Evolutionary conservation across 2,888 invertebrate species (phyloP).

Genomic region (Chloroclystis v-ata): DNA sequence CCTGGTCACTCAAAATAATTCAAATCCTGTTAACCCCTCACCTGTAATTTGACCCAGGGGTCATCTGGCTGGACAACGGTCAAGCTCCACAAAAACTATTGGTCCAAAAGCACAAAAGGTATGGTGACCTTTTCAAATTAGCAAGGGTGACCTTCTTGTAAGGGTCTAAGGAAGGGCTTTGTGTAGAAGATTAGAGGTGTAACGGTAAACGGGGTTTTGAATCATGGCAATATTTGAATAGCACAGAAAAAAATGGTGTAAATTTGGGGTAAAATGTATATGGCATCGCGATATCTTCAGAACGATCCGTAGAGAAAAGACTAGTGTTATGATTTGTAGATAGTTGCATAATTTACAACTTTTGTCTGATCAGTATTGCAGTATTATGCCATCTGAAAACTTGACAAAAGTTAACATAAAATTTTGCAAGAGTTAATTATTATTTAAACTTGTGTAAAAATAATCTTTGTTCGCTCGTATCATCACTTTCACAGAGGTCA

Average conservation of each 20-base stretch:
- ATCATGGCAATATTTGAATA: constrained; percentile 32
- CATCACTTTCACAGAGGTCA: too few relatives aligned
- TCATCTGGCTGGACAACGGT: constrained; percentile 67
- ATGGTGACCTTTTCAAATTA: constrained; percentile 55
- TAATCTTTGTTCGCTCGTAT: too few relatives aligned
- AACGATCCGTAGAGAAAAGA: too few relatives aligned
- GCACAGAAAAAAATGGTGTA: constrained; percentile 12
- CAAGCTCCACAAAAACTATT: constrained; percentile 57
- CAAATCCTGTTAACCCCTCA: constrained; percentile 54
- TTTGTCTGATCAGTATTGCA: too few relatives aligned
- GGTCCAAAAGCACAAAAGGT: constrained; percentile 52
- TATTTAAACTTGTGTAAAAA: too few relatives aligned
- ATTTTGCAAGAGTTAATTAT: too few relatives aligned
- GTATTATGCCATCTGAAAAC: too few relatives aligned
- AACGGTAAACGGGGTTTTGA: constrained; percentile 28
- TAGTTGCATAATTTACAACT: too few relatives aligned
- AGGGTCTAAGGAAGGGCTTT: constrained; percentile 33
- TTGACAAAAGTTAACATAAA: too few relatives aligned
- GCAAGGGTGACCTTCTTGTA: constrained; percentile 48
- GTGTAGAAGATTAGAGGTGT: constrained; percentile 59
- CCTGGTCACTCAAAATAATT: constrained; percentile 33
- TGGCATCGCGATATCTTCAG: too few relatives aligned
- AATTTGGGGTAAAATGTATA: not conserved
- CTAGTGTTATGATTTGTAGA: too few relatives aligned
- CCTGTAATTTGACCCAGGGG: constrained; percentile 60